phyloP scores from a whole-genome alignment of 2,113 vertebrate genomes.

The Apus apus region DNA sequence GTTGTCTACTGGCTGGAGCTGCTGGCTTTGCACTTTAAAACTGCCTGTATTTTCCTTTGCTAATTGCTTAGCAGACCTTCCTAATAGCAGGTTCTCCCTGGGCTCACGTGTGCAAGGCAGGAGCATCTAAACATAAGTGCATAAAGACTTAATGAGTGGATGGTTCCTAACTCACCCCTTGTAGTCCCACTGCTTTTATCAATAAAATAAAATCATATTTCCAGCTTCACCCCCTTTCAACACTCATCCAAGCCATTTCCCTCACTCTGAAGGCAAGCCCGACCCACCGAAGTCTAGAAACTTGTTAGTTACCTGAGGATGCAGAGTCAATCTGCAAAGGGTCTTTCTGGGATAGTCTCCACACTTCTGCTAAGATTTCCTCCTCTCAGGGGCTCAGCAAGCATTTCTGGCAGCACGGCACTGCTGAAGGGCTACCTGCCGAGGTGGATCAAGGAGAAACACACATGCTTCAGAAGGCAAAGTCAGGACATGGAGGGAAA shows the following conservation, averaged over 20 bases:
- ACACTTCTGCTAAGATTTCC: conserved; percentile 66
- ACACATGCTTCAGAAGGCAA: conserved; percentile 8
- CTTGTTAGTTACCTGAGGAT: conserved; percentile 66
- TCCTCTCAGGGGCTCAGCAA: conserved; percentile 68
- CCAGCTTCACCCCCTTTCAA: neutral
- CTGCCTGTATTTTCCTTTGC: neutral
- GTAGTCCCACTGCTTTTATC: neutral
- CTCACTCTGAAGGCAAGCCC: neutral
- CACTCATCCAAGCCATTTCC: neutral
- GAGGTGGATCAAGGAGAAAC: conserved; percentile 48
- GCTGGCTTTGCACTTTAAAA: neutral
- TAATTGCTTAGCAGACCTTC: neutral
- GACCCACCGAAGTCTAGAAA: conserved; percentile 20
- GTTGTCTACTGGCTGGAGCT: neutral
- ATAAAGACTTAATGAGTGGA: neutral
- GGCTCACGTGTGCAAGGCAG: neutral
- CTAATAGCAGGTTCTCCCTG: neutral
- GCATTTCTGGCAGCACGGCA: conserved; percentile 77
- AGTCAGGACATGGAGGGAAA: neutral
- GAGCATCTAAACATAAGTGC: neutral
- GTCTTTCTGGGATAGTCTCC: conserved; percentile 62
- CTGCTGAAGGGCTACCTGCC: conserved; percentile 72
- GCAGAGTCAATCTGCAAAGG: conserved; percentile 73
- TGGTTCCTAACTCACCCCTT: neutral
- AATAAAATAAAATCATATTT: neutral